phyloP scores from a whole-genome alignment of 2,797 vertebrate species.

The Macropus fuliginosus region DNA sequence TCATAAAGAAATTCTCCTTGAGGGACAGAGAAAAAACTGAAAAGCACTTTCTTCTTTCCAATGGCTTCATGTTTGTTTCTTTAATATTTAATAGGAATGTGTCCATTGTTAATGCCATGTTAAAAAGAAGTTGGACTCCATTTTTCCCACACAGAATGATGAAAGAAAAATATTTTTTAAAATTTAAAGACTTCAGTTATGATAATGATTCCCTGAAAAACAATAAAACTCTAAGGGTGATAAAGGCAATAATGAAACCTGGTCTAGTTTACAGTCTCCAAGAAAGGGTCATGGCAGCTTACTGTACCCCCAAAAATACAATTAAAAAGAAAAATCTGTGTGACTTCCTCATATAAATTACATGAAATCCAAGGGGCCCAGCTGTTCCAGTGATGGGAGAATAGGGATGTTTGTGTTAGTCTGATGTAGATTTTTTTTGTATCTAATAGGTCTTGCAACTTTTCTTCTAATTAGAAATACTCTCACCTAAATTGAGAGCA shows the following conservation, averaged over 20 bases:
- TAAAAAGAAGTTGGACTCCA: background rate
- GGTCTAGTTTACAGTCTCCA: conserved; percentile 1
- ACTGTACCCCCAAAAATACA: conserved; percentile 31
- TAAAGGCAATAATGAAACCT: conserved; percentile 29
- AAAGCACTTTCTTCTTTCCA: conserved; percentile 31
- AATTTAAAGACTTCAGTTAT: background rate
- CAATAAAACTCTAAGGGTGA: background rate
- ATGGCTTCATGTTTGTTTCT: conserved; percentile 34
- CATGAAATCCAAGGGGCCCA: background rate
- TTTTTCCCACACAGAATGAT: background rate
- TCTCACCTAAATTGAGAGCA: accelerated
- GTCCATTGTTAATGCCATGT: background rate
- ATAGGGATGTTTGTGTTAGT: accelerated
- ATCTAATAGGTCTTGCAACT: accelerated
- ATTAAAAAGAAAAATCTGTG: conserved; percentile 12
- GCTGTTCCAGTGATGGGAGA: background rate
- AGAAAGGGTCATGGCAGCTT: background rate
- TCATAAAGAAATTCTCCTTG: conserved; percentile 31
- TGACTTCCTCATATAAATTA: conserved; percentile 53
- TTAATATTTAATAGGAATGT: conserved; percentile 47
- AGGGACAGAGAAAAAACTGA: conserved; percentile 38
- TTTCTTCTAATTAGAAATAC: too few species aligned
- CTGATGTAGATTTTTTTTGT: accelerated
- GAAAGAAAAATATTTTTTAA: conserved; percentile 17
- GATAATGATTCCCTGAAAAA: conserved; percentile 1